phyloP scores from a whole-genome alignment of 2,888 invertebrate genomes.

The Drosophila siamana region DNA sequence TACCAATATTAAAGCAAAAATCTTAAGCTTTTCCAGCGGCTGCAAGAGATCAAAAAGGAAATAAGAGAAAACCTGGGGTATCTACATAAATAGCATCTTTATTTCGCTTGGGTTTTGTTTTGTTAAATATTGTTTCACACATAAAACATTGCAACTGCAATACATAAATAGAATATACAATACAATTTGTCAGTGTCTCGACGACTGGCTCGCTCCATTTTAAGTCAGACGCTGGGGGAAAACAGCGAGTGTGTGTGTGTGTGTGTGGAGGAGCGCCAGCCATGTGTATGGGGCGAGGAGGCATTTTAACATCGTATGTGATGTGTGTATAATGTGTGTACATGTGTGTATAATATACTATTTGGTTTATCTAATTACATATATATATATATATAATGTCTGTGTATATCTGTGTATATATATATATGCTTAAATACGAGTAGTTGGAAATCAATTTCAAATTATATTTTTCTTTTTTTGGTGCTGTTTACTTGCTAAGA shows the following conservation, averaged over 20 bases:
- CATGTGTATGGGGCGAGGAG: conserved; percentile 1
- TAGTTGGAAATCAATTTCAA: conserved; percentile 42
- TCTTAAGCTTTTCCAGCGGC: not conserved
- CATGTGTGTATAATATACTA: conserved; percentile 26
- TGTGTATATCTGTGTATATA: conserved; percentile 1
- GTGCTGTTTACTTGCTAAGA: conserved; percentile 65
- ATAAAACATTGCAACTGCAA: conserved; percentile 66
- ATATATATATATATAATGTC: conserved; percentile 19
- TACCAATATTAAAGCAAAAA: too few species aligned
- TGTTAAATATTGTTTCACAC: conserved; percentile 56
- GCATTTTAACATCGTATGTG: conserved; percentile 3
- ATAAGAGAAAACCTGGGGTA: not conserved
- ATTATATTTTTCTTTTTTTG: conserved; percentile 31
- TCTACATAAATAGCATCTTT: conserved; percentile 70
- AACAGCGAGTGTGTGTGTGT: not conserved
- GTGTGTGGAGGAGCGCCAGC: not conserved
- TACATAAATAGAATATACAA: conserved; percentile 55
- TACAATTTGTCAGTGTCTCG: conserved; percentile 23
- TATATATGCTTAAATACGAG: conserved; percentile 17
- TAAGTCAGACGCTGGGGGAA: conserved; percentile 1
- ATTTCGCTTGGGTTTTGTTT: conserved; percentile 59
- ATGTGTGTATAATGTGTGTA: conserved; percentile 11
- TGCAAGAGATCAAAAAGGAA: not conserved
- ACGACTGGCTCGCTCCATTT: not conserved
- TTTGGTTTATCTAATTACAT: conserved; percentile 47